These are phyloP conservation scores for Copidosoma floridanum DNA, from an alignment of 1,140 invertebrate genomes.

Conservation along the genomic window DNA sequence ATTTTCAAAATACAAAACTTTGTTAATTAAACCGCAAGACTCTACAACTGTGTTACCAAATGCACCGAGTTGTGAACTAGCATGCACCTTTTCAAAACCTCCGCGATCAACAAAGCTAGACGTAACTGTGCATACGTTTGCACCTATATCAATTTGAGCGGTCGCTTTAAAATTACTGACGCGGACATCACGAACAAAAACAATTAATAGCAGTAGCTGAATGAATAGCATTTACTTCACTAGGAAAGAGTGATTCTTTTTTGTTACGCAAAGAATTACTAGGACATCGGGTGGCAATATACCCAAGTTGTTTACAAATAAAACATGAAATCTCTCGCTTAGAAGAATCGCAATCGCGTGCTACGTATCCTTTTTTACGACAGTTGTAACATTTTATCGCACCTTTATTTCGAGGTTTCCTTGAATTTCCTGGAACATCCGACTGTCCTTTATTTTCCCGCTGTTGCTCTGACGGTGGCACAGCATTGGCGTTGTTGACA, in stretches of 20 bases:
- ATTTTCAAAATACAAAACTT: constrained; percentile 10
- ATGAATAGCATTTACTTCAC: background rate
- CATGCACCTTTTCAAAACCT: constrained; percentile 1
- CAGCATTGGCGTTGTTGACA: too few relatives aligned
- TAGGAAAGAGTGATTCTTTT: background rate
- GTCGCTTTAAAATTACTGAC: background rate
- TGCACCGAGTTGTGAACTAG: constrained; percentile 3
- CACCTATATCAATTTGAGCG: constrained; percentile 27
- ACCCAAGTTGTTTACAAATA: background rate
- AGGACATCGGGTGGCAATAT: constrained; percentile 13
- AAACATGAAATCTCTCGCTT: too few relatives aligned
- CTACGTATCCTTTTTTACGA: too few relatives aligned
- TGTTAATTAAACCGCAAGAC: constrained; percentile 7
- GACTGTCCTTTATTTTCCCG: too few relatives aligned
- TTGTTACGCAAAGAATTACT: background rate
- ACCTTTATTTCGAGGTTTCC: too few relatives aligned
- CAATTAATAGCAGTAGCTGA: background rate
- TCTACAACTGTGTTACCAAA: constrained; percentile 9
- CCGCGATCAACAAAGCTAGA: constrained; percentile 20
- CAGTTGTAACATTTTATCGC: too few relatives aligned
- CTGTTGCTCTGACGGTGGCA: too few relatives aligned
- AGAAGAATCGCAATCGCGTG: too few relatives aligned
- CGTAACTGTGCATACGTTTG: constrained; percentile 27
- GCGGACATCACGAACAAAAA: constrained; percentile 22
- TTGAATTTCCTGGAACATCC: too few relatives aligned